Evolutionary conservation across 2,113 vertebrate genomes (phyloP).

Genomic region (Tupaia tana): DNA sequence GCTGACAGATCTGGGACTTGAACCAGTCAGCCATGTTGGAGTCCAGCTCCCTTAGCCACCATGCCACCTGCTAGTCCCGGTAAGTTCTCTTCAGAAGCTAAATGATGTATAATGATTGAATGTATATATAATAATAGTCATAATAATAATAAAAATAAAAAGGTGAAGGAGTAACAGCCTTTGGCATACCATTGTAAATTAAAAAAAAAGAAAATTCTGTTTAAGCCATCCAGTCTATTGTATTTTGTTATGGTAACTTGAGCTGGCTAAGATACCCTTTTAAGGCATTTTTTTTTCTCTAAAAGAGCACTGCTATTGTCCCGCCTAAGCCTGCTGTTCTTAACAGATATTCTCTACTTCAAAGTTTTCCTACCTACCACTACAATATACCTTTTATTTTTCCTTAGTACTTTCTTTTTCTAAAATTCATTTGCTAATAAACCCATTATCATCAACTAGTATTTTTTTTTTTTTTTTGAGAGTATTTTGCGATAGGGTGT

Average conservation of each 20-base stretch:
- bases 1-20: too few species aligned
- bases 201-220: neutral
- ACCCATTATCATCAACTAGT: neutral
- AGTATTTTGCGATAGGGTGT: too few species aligned
- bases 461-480: too few species aligned
- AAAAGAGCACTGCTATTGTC: neutral
- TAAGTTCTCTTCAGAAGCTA: too few species aligned
- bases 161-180: too few species aligned
- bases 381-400: neutral
- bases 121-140: too few species aligned
- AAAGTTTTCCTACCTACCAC: neutral
- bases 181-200: too few species aligned
- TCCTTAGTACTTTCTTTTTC: neutral
- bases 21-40: too few species aligned
- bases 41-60: too few species aligned
- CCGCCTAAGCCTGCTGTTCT: neutral
- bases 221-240: neutral
- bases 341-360: neutral
- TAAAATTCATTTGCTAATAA: neutral
- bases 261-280: neutral
- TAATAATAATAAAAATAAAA: too few species aligned
- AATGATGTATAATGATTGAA: too few species aligned
- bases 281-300: neutral
- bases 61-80: too few species aligned
- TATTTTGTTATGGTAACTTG: neutral